Base-by-base conservation (phyloP, 2,888 invertebrate genomes). In the Ecliptopera silaceata region DNA sequence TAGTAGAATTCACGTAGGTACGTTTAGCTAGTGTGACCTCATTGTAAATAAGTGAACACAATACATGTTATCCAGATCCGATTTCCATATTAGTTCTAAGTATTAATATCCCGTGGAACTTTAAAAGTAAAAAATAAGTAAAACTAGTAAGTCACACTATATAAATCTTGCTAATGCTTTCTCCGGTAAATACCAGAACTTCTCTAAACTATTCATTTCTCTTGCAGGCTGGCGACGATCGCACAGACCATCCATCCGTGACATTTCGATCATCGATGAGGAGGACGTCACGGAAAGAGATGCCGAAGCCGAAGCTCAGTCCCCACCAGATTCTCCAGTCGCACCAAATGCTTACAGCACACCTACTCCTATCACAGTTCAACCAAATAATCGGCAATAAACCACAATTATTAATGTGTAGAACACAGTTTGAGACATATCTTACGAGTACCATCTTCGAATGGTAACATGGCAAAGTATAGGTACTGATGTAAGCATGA, bases 251-350 rank as follows among this genome's bases (percentile, higher is more conserved):
- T 97, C 97, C 0, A 95, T 97, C 53, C 93, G 97, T 44, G 97
- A 97, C 80, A 97, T 97, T 61, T 96, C 96, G 64, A 96, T 97
- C 79, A 96, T 96, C 78, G 95, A 96, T 74, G 96, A 96, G 75
- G 95, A 95, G 71, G 96, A 96, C 65, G 93, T 95, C 65, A 93
- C 93, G 18, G 95, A 95, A 59, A 80, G 83, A 3, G 91, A 88
- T 62, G 84, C 82, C 11, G 91, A 89, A 64, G 79, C 74, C 0
- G 82, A 83, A 44, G 75, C 69, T 1, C 71, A 74, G 3, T 61
- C 70, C 13, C 74, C 77, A 4, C 73, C 77, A 0, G 68, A 66
- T n/a, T 70, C 77, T 4, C 75, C 63, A 1, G 65, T 70, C 10
- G 59, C 74, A 6, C 79, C 86, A n/a, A 60, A 70, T 26, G 77